phyloP scores from a whole-genome alignment of 2,797 vertebrate genomes.

The Champsocephalus esox region DNA sequence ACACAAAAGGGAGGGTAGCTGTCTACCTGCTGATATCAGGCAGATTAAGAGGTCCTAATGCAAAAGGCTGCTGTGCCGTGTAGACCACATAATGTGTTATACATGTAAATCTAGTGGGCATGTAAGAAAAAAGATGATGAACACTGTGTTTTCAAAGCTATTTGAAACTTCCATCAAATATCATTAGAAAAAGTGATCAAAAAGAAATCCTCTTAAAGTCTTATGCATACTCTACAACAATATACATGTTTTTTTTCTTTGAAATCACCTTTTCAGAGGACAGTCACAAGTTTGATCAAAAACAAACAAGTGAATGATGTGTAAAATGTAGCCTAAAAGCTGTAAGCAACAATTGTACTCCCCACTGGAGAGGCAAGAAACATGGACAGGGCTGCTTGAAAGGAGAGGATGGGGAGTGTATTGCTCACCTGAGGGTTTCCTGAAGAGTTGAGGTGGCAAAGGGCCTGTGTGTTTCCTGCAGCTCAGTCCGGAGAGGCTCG shows the following conservation, averaged over 20 bases:
- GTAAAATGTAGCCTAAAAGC: background rate
- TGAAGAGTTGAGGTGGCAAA: slow-evolving; percentile 34
- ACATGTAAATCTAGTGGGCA: background rate
- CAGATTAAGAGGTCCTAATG: slow-evolving; percentile 43
- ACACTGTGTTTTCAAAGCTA: background rate
- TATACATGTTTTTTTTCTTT: background rate
- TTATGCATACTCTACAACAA: background rate
- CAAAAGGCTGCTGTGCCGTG: slow-evolving; percentile 23
- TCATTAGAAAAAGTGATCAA: background rate
- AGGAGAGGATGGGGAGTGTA: background rate
- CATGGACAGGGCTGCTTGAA: background rate
- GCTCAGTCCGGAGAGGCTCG: slow-evolving; percentile 54
- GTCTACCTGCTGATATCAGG: background rate
- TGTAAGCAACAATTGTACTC: too few species aligned
- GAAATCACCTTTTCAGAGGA: background rate
- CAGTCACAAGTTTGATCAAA: background rate
- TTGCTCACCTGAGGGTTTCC: slow-evolving; percentile 61
- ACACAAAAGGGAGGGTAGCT: background rate
- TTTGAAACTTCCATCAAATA: background rate
- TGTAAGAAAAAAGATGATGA: background rate
- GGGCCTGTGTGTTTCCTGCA: slow-evolving; percentile 39
- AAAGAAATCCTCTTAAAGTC: background rate
- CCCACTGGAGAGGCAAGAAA: slow-evolving; percentile 1
- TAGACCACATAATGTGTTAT: background rate
- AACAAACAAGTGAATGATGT: background rate